Conservation (phyloP, 2,888 invertebrate species). For the Drosophila kambysellisi region DNA sequence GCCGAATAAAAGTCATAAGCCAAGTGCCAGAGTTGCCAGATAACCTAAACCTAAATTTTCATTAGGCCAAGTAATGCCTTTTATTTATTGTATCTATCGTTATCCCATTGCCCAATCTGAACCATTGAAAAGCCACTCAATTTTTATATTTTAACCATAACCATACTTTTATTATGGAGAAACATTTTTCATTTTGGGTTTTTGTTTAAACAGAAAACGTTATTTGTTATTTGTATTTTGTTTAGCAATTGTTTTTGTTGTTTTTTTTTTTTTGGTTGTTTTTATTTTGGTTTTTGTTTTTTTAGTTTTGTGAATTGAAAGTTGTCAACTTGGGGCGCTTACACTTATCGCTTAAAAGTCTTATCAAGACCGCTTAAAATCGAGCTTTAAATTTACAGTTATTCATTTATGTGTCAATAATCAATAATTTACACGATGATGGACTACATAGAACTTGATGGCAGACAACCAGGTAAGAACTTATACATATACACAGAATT, state of each 20-base stretch:
- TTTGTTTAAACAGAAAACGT: slow-evolving; percentile 72
- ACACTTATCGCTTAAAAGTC: slow-evolving; percentile 75
- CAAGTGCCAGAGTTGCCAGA: slow-evolving; percentile 4
- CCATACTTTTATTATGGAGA: slow-evolving; percentile 78
- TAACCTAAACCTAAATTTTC: slow-evolving; percentile 2
- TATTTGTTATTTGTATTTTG: slow-evolving; percentile 45
- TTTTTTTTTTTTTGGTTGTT: slow-evolving; percentile 24
- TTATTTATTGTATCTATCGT: slow-evolving; percentile 6
- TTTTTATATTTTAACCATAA: slow-evolving; percentile 69
- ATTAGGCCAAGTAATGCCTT: not conserved
- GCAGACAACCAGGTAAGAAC: slow-evolving; percentile 72
- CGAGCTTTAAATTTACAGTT: slow-evolving; percentile 78
- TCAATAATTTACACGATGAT: slow-evolving; percentile 78
- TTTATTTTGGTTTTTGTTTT: slow-evolving; percentile 34
- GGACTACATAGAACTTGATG: slow-evolving; percentile 74
- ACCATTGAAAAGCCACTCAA: slow-evolving; percentile 1
- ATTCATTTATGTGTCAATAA: slow-evolving; percentile 53
- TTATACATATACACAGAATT: slow-evolving; percentile 69
- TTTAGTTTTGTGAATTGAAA: slow-evolving; percentile 62
- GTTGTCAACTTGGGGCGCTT: slow-evolving; percentile 62
- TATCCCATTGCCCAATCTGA: slow-evolving; percentile 6
- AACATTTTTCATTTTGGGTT: slow-evolving; percentile 69
- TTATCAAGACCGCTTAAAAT: slow-evolving; percentile 82
- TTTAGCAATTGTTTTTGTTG: slow-evolving; percentile 22
- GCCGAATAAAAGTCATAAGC: not conserved